phyloP scores from a whole-genome alignment of 2,797 vertebrate genomes.

The Pantherophis vulpinus region DNA sequence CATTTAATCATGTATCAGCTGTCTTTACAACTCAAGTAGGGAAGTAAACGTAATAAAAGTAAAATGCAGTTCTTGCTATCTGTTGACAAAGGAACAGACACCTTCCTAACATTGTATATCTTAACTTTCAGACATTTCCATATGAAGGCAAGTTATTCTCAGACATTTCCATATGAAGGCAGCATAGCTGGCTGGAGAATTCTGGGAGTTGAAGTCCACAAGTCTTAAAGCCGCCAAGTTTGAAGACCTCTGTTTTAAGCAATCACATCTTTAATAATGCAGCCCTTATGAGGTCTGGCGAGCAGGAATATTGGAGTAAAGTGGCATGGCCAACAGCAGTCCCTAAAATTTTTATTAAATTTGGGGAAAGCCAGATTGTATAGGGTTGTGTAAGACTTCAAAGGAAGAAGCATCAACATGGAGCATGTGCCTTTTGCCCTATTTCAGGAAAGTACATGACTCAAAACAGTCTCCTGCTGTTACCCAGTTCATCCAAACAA shows the following conservation, averaged over 20 bases:
- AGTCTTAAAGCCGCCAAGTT: no score
- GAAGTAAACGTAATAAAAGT: background rate
- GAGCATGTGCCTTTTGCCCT: background rate
- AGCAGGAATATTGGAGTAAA: background rate
- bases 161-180: background rate
- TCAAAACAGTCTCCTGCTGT: background rate
- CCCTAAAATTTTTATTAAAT: background rate
- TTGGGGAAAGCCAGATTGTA: no score
- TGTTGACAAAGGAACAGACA: background rate
- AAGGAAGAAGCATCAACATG: background rate
- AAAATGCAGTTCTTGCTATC: background rate
- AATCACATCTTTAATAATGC: background rate
- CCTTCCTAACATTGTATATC: background rate
- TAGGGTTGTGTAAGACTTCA: background rate
- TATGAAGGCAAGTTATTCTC: background rate
- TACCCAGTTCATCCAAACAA: background rate
- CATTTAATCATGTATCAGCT: background rate
- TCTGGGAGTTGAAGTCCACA: no score
- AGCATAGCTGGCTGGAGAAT: background rate
- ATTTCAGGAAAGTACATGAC: background rate
- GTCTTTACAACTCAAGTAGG: background rate
- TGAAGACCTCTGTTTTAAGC: no score
- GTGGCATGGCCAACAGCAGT: background rate
- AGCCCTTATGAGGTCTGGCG: background rate
- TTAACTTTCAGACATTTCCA: background rate